Base-by-base conservation (phyloP, 2,888 invertebrate species). In the Corythucha ciliata region DNA sequence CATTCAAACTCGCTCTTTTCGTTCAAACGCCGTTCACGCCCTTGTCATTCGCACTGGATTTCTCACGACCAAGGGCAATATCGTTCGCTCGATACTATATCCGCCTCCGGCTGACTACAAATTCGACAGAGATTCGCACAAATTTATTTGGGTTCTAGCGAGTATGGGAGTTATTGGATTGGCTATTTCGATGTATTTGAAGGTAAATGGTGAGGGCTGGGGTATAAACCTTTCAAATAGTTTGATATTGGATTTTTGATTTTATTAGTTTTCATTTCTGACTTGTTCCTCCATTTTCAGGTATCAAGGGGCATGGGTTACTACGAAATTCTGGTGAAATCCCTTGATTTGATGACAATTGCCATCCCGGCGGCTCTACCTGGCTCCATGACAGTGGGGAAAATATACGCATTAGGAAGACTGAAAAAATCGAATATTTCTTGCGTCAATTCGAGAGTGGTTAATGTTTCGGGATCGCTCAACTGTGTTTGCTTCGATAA, bases 341-440 rank as follows among this genome's bases (percentile, higher is more conserved):
- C 87, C 1, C 70, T 93, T 59, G 93, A 93, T 66, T 83, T 93
- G 50, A 81, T 94, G 58, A 94, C 93, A 0, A 91, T 94, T 61
- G 89, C 91, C 6, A 86, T 94, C 25, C 93, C 93, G 0, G 92
- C 93, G 7, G 92, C 93, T 5, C 70, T 94, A 33, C 93, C 93
- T 6, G 91, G 85, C 44, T 86, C 87, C 22, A 83, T 88, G 83
- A 83, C 86, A 1, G 81, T 85, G n/a, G 87, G 86, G 51, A 84
- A 81, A 52, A 76, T 84, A 18, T 83, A 82, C 68, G 85, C 86
- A 55, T 83, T 86, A 65, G 74, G 74, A 44, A 72, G 88, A n/a
- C 69, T 88, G 56, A 76, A 79, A 61, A 72, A 72, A 51, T 70
- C 78, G 50, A 75, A 76, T 59, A 85, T 88, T 62, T 85, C 80